Percentiles rank a stretch among this genome's conserved stretches.
Conservation (phyloP, 1,140 invertebrate species). For the Apis laboriosa region DNA sequence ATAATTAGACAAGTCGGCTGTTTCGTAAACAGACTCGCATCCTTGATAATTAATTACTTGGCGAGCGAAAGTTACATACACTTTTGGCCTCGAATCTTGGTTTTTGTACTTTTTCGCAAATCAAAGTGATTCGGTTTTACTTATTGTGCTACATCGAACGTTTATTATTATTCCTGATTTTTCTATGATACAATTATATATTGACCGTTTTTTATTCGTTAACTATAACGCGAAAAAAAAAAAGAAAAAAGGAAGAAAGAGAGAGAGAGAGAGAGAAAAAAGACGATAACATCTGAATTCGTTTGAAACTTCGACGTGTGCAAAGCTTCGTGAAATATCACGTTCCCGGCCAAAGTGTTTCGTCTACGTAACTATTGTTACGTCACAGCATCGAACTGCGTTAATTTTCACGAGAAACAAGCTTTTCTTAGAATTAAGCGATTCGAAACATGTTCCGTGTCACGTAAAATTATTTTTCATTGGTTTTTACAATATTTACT, state of each 20-base stretch:
- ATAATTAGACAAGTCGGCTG: slow-evolving; percentile 34
- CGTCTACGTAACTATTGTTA: slow-evolving; percentile 33
- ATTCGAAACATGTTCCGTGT: not conserved
- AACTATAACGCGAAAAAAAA: no score
- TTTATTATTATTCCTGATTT: not conserved
- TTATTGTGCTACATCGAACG: not conserved
- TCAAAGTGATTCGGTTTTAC: not conserved
- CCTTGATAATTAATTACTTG: slow-evolving; percentile 48
- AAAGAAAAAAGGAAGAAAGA: no score
- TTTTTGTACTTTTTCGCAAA: slow-evolving; percentile 2
- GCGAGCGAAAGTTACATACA: slow-evolving; percentile 25
- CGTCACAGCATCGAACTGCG: slow-evolving; percentile 30
- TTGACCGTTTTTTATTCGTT: no score
- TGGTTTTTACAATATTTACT: not conserved
- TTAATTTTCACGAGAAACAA: slow-evolving; percentile 44
- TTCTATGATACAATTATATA: not conserved
- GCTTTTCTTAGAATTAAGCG: slow-evolving; percentile 25
- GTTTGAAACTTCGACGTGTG: not conserved
- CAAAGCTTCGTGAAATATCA: slow-evolving; percentile 8
- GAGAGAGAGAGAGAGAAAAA: not conserved
- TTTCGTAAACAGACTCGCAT: slow-evolving; percentile 50
- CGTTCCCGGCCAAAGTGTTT: not conserved
- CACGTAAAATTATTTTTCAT: not conserved
- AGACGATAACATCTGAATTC: not conserved
- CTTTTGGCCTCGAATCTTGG: slow-evolving; percentile 25